Percentiles rank a stretch among this genome's conserved stretches.
Conservation (phyloP, 2,797 vertebrate species). For the Cuculus canorus region DNA sequence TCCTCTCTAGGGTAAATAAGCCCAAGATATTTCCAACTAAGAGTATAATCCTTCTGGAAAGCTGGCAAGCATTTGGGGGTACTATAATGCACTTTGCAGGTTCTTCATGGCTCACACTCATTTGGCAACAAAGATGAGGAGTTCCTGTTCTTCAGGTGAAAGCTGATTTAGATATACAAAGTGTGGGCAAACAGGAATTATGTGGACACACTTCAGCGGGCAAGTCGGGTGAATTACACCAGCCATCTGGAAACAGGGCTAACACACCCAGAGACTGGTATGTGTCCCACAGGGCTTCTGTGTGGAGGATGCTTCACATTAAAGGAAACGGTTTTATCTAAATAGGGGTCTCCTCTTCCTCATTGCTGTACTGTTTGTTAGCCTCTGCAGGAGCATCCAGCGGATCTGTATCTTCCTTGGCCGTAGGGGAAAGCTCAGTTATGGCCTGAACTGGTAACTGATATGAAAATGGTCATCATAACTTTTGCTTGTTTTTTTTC, state of each 20-base stretch:
- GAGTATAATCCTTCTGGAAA: neutral
- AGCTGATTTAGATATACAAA: neutral
- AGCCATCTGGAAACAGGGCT: neutral
- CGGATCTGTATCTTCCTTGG: neutral
- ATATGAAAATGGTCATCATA: neutral
- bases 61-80: neutral
- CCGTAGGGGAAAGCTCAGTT: neutral
- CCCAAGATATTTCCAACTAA: neutral
- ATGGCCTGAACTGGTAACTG: neutral
- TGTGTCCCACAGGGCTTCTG: rapidly evolving
- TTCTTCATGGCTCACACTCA: neutral
- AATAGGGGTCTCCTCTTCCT: neutral
- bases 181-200: neutral
- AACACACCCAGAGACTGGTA: neutral
- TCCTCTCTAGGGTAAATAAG: no score
- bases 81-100: neutral
- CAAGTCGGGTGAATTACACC: neutral
- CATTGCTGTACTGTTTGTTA: neutral
- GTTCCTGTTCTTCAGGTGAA: neutral
- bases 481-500: neutral
- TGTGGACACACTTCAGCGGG: rapidly evolving
- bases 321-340: neutral
- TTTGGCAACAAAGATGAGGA: neutral
- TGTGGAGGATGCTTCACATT: neutral
- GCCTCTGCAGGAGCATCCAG: neutral